Evolutionary conservation across 2,113 vertebrate genomes (phyloP), one percentile per base, ranked within the genome.

Genomic region (Cheirogaleus medius): DNA sequence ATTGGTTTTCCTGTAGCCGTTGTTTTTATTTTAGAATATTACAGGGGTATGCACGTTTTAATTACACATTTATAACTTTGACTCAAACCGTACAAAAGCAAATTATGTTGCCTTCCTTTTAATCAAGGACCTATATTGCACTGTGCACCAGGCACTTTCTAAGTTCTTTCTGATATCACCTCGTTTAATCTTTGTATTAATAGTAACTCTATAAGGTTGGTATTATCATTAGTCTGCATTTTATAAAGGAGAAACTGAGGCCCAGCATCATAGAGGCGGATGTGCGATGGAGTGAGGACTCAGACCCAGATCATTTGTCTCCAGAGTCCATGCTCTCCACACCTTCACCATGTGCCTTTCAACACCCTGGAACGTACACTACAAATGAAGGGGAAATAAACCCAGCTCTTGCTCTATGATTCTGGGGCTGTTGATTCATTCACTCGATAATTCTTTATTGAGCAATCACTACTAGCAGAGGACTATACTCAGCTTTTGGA

Each of bases 151-250:
- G 10, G 9, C n/a, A 68, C 23, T 81, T 92, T 56, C 90, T 42
- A 91, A 84, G 29, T 78, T 49, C 4, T 80, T 91, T 97, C 60
- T 32, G 56, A 76, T 95, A 77, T 77, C 25, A 97, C 76, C 3
- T 95, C 32, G 89, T 39, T 90, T 88, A 78, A 94, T 68, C 12
- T 1, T 64, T 93, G 11, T 42, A 54, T 17, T 54, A 54, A 18
- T 17, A 52, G 71, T 86, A 94, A 92, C 13, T 42, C 49, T 34
- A 10, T 42, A 68, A 63, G 58, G 8, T 44, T 17, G 68, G 32
- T 42, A 56, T n/a, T 77, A 66, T 47, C 56, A 77, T 73, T 54
- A 87, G n/a, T 12, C 32, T 15, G 27, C 20, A 32, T 93, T 97
- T 96, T 83, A 74, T 71, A 91, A 86, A 86, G 18, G 32, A 78